Base-by-base conservation (phyloP, 2,113 vertebrate species). In the zebrafish (Danio rerio) region DNA sequence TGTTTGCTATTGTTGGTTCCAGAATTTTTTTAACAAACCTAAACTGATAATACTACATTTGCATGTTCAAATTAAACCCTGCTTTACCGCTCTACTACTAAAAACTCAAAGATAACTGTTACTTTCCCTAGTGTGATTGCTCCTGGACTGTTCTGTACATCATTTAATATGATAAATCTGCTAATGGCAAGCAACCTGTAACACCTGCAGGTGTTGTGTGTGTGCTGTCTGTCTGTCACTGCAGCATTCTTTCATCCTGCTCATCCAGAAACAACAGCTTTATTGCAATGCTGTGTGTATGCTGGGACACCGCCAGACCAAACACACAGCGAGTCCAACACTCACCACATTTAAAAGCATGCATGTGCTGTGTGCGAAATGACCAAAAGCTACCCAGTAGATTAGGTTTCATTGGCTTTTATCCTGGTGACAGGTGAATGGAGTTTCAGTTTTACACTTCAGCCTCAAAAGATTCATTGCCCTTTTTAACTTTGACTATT, bases 211-310 rank as follows among this genome's bases (percentile, higher is more conserved):
- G 55, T 12, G 2, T 47, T 20, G 55, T 59, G 55, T 59, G 55
- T 21, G 72, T n/a, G n/a, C 40, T 9, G 16, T 58, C 31, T 43
- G 40, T 56, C 10, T 58, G 31, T 6, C 53, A 74, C 16, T 20
- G 9, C 59, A n/a, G 13, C n/a, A 2, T 75, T 18, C 55, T 75
- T 58, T 75, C 11, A 75, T 75, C 31, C 72, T 59, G 55, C 6
- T 58, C 70, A 65, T 76, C 73, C 86, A 85, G 78, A 43, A 80
- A 81, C 49, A 86, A 81, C 70, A 80, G 49, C 76, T 69, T 47
- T 70, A 83, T 76, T 50, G 21, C 83, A 79, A 40, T 72, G 18
- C 74, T 75, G 31, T 86, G 71, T 80, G 10, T 76, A 69, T 56
- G 62, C 10, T 81, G 80, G 84, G 52, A 18, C 9, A 2, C 12